Evolutionary conservation across 2,113 vertebrate genomes (phyloP).

Genomic region (Dromiciops gliroides): DNA sequence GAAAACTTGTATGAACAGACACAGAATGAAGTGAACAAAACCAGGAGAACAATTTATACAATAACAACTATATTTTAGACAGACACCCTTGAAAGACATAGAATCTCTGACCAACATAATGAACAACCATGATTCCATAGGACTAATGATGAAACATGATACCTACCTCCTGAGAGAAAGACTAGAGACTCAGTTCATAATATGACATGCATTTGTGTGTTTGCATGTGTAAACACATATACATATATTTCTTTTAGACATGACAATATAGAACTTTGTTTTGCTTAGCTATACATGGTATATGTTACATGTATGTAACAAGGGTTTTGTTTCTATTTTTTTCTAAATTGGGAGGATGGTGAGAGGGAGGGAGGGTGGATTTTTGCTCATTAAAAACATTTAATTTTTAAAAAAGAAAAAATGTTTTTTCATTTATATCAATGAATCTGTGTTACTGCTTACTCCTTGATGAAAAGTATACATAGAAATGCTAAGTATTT

Average conservation of each 20-base stretch:
- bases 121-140: neutral
- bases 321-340: too few species aligned
- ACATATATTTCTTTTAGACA: neutral
- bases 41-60: neutral
- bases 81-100: neutral
- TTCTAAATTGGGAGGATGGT: neutral
- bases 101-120: neutral
- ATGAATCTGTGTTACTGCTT: neutral
- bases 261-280: too few species aligned
- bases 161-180: neutral
- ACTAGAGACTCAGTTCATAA: neutral
- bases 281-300: too few species aligned
- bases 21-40: neutral
- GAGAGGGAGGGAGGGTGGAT: neutral
- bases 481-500: neutral
- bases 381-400: neutral
- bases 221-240: too few species aligned
- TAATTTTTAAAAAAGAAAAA: neutral
- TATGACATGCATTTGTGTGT: too few species aligned
- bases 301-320: neutral
- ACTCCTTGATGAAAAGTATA: neutral
- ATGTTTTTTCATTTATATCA: neutral
- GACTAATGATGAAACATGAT: neutral
- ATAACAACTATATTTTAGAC: neutral
- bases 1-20: neutral